A percentile compares a stretch with the other conserved stretches of the same genome.
phyloP scores from a whole-genome alignment of 1,140 invertebrate genomes.

The Carcinoscorpius rotundicauda region DNA sequence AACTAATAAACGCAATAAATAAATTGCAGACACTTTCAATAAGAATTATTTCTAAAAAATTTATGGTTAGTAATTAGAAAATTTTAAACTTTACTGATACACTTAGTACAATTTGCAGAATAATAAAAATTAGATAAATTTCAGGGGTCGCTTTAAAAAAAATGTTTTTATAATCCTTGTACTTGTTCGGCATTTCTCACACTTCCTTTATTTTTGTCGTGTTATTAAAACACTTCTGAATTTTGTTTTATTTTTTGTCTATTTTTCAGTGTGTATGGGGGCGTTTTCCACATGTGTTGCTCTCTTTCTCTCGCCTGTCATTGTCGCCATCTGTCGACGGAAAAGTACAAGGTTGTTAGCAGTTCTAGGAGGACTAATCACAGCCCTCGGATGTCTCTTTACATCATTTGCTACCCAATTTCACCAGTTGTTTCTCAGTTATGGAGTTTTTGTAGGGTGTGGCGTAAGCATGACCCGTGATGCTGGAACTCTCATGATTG shows the following conservation, averaged over 20 bases:
- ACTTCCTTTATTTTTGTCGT: too few relatives aligned
- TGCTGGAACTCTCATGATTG: slow-evolving; percentile 69
- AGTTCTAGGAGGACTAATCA: slow-evolving; percentile 69
- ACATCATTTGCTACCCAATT: slow-evolving; percentile 54
- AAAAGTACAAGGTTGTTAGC: slow-evolving; percentile 74
- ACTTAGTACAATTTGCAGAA: too few relatives aligned
- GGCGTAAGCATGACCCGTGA: slow-evolving; percentile 72
- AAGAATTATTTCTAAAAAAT: too few relatives aligned
- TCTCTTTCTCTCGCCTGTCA: slow-evolving; percentile 63
- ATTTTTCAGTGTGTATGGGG: slow-evolving; percentile 63
- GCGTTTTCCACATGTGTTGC: slow-evolving; percentile 65
- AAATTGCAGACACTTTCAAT: too few relatives aligned
- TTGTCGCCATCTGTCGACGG: slow-evolving; percentile 66
- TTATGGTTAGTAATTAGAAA: too few relatives aligned
- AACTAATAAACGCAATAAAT: too few relatives aligned
- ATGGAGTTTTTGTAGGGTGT: slow-evolving; percentile 59
- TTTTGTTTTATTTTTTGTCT: not conserved
- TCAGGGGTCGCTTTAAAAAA: too few relatives aligned
- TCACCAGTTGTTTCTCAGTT: slow-evolving; percentile 83
- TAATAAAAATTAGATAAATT: too few relatives aligned
- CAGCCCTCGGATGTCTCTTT: slow-evolving; percentile 71
- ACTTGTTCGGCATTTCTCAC: too few relatives aligned
- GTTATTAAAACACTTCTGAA: too few relatives aligned
- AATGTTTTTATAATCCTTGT: too few relatives aligned
- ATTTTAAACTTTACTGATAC: too few relatives aligned